These are phyloP conservation scores for Chauna torquata DNA, from an alignment of 2,113 vertebrate species.

Conservation along the genomic window DNA sequence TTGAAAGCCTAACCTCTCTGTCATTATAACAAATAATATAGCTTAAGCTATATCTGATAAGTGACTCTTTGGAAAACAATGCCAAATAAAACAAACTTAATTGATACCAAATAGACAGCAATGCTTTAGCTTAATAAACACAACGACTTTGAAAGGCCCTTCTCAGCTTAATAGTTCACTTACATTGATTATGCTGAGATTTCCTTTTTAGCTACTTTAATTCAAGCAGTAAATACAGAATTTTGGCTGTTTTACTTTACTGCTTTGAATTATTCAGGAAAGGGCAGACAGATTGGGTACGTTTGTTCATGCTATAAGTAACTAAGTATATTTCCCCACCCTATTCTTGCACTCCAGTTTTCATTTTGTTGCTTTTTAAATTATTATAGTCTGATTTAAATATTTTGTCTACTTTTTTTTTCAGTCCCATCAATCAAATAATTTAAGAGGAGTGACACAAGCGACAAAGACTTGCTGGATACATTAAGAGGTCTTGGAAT, in stretches of 20 bases:
- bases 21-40: background rate
- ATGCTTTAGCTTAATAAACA: background rate
- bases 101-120: background rate
- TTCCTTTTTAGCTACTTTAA: background rate
- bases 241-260: background rate
- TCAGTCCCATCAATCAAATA: background rate
- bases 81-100: background rate
- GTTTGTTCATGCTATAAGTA: background rate
- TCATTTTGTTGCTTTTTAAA: background rate
- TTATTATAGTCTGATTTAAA: background rate
- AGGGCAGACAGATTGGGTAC: background rate
- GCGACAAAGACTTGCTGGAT: background rate
- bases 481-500: background rate
- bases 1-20: background rate
- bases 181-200: background rate
- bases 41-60: background rate
- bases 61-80: background rate
- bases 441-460: background rate
- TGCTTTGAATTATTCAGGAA: constrained; percentile 29
- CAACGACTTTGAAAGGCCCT: constrained; percentile 1
- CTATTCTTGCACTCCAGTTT: background rate
- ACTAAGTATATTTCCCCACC: rapidly evolving
- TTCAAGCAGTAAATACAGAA: background rate
- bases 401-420: background rate
- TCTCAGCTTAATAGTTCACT: background rate